Evolutionary conservation across 1,140 invertebrate species (phyloP).

Genomic region (Apis dorsata): DNA sequence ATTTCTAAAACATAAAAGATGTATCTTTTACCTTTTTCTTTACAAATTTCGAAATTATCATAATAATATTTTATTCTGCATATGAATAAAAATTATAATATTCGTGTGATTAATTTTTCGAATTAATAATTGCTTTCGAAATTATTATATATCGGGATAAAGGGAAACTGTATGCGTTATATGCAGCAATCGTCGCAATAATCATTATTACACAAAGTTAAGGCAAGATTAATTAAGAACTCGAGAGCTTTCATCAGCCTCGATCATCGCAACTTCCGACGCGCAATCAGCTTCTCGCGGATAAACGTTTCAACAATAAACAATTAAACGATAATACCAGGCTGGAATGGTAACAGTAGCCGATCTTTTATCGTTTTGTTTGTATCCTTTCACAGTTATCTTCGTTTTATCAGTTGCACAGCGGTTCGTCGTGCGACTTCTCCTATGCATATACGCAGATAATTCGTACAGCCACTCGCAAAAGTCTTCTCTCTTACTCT

Average conservation of each 20-base stretch:
- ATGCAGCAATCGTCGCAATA: too few species aligned
- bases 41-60: too few species aligned
- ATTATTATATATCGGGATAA: too few species aligned
- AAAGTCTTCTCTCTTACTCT: background rate
- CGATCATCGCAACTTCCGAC: background rate
- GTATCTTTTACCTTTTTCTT: too few species aligned
- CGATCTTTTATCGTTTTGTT: background rate
- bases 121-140: too few species aligned
- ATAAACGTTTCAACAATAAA: background rate
- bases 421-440: background rate
- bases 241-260: background rate
- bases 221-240: background rate
- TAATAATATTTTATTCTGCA: too few species aligned
- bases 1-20: too few species aligned
- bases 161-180: too few species aligned
- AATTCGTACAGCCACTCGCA: too few species aligned
- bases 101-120: too few species aligned
- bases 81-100: too few species aligned
- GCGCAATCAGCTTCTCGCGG: background rate
- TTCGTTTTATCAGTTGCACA: slow-evolving; percentile 40
- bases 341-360: background rate
- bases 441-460: background rate
- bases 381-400: slow-evolving; percentile 43
- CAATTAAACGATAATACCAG: slow-evolving; percentile 6
- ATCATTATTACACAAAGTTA: background rate